Evolutionary conservation across 2,797 vertebrate genomes (phyloP), one percentile per base, ranked within the genome.

Genomic region (Leucoraja ocellata): DNA sequence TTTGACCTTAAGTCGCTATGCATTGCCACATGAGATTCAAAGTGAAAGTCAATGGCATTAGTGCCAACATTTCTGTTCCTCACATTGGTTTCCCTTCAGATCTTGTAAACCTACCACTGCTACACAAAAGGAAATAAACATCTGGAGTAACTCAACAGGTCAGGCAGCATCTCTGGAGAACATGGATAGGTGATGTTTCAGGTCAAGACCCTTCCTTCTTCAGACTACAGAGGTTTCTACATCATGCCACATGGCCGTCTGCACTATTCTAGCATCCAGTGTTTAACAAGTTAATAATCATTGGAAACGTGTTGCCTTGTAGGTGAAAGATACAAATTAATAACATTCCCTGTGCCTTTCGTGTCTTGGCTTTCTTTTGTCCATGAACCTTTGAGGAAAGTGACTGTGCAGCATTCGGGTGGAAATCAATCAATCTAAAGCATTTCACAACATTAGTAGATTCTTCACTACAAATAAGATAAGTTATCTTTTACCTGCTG

Each of bases 401-500:
- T 74, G 36, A 91, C 46, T 73, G 36, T 54, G 39, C 1, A 13
- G 36, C 11, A 4, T 63, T 54, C 6, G 90, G 71, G n/a, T 63
- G 58, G 54, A 25, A 92, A 92, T 92, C 36, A 36, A 71, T 71
- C 39, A 32, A 32, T 32, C 54, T 76, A 54, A 76, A 76, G 90
- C 39, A 92, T 92, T 73, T 76, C 90, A 92, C 23, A 92, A 76
- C 90, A 92, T 39, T 76, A 28, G 18, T 16, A 36, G 74, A 54
- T 58, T 71, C 76, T 76, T 92, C 1, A 92, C 71, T 58, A 54
- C 90, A 25, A 92, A 76, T 11, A 25, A 76, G 90, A 92, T 92
- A 92, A 92, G 71, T 73, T 92, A 39, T 76, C 71, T 92, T 76
- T 65, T 76, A 46, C 71, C 28, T 54, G 21, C 84, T 88, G 9